These are phyloP conservation scores for Palythoa grandis DNA, from an alignment of 92 coral and sea anemone species.

Conservation along the genomic window DNA sequence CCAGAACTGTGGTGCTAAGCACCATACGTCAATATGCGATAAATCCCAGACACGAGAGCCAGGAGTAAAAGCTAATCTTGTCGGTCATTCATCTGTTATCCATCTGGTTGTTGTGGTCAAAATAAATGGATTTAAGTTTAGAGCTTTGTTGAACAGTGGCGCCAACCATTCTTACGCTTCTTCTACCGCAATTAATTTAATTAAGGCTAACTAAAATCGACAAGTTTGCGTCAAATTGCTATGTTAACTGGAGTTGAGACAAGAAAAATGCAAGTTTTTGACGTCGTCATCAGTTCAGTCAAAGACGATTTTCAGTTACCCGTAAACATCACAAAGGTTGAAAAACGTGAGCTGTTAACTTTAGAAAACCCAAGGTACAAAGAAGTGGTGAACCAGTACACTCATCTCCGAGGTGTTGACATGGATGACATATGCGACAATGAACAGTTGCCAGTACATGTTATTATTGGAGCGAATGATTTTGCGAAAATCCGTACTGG, in stretches of 20 bases:
- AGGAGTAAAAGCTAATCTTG: slow-evolving; percentile 66
- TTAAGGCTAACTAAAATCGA: slow-evolving; percentile 58
- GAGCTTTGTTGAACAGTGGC: slow-evolving; percentile 68
- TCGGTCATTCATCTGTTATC: slow-evolving; percentile 51
- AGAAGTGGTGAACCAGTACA: slow-evolving; percentile 48
- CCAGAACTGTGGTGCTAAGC: no score
- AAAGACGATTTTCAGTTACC: slow-evolving; percentile 45
- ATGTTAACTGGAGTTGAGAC: no score
- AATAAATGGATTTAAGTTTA: slow-evolving; percentile 59
- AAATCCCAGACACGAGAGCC: slow-evolving; percentile 35
- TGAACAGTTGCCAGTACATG: slow-evolving; percentile 58
- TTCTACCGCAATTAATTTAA: slow-evolving; percentile 46
- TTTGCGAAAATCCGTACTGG: slow-evolving; percentile 66
- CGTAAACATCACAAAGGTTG: slow-evolving; percentile 50
- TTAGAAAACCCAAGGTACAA: slow-evolving; percentile 67
- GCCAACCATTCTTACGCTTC: slow-evolving; percentile 54
- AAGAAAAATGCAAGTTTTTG: no score
- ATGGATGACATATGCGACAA: slow-evolving; percentile 67
- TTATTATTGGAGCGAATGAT: slow-evolving; percentile 72
- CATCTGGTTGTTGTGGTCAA: slow-evolving; percentile 71
- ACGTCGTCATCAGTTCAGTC: no score
- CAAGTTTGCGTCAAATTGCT: no score
- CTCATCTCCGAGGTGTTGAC: slow-evolving; percentile 60
- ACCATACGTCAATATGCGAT: slow-evolving; percentile 18
- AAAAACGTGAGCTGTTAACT: slow-evolving; percentile 54